Evolutionary conservation across 2,113 vertebrate species (phyloP).

Genomic region (cat (Felis catus)): F.catus_Fca126_mat1.0 CM031413.1:3102001-3102500

Average conservation of each 20-base stretch:
- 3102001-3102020: accelerated
- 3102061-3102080: accelerated
- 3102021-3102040: neutral
- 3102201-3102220: neutral
- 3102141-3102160: neutral
- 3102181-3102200: neutral
- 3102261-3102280: accelerated
- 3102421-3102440: neutral
- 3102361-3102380: neutral
- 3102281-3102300: no score
- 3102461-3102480: neutral
- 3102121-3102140: neutral
- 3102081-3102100: neutral
- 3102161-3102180: neutral
- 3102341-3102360: neutral
- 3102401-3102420: no score
- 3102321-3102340: neutral
- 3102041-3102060: neutral
- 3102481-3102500: neutral
- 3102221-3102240: accelerated
- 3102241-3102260: neutral
- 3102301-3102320: neutral
- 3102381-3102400: neutral
- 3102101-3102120: neutral
- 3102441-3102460: neutral